phyloP scores from a whole-genome alignment of 1,140 invertebrate species.

The Streblospio benedicti region DNA sequence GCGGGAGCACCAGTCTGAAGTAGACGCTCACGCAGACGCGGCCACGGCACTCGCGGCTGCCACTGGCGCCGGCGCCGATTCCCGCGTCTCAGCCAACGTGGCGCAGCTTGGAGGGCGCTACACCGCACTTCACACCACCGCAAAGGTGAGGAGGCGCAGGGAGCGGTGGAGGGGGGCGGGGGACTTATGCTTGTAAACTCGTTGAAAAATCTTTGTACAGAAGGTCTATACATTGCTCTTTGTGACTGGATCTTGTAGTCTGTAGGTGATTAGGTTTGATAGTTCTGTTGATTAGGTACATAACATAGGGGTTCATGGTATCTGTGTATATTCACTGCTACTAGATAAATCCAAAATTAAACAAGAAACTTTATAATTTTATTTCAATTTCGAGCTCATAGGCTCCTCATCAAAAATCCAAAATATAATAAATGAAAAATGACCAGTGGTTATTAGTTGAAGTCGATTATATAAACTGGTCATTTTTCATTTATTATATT shows the following conservation, averaged over 20 bases:
- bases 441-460: too few relatives aligned
- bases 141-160: conserved; percentile 82
- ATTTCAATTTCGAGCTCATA: too few relatives aligned
- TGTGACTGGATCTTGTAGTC: neutral
- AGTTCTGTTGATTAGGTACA: too few relatives aligned
- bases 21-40: conserved; percentile 79
- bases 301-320: too few relatives aligned
- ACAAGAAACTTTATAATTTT: too few relatives aligned
- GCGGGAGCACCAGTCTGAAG: conserved; percentile 54
- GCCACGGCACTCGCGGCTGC: conserved; percentile 74
- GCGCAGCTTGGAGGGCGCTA: conserved; percentile 86
- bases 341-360: too few relatives aligned
- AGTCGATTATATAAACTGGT: too few relatives aligned
- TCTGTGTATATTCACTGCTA: too few relatives aligned
- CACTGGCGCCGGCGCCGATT: conserved; percentile 77
- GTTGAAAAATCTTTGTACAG: neutral
- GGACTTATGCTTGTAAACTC: neutral
- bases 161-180: neutral
- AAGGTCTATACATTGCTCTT: neutral
- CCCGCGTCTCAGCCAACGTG: conserved; percentile 80
- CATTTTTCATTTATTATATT: too few relatives aligned
- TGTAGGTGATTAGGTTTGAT: neutral
- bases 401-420: too few relatives aligned
- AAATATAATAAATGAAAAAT: too few relatives aligned
- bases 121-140: conserved; percentile 78